Evolutionary conservation across 2,113 vertebrate genomes (phyloP).

Genomic region (Gavialis gangeticus): DNA sequence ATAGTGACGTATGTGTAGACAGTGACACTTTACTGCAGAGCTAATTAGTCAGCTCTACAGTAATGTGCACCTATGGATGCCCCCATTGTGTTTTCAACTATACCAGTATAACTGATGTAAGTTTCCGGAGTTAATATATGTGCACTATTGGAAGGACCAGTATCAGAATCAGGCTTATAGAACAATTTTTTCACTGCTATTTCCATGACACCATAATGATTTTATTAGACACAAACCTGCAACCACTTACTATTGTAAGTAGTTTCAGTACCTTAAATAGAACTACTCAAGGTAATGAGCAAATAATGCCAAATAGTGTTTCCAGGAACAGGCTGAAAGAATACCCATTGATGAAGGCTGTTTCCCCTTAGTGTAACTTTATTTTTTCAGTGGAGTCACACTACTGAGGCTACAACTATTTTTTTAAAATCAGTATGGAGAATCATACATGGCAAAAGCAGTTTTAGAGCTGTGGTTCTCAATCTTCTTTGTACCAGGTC

Average conservation of each 20-base stretch:
- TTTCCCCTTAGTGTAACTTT: background rate
- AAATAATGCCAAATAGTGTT: background rate
- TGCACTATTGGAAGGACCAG: background rate
- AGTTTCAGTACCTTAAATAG: accelerated
- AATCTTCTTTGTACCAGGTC: too few relatives aligned
- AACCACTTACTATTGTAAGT: background rate
- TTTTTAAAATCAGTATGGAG: background rate
- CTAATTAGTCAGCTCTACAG: too few relatives aligned
- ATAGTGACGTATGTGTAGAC: too few relatives aligned
- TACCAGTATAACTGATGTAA: background rate
- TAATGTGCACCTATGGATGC: too few relatives aligned
- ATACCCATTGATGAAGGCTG: background rate
- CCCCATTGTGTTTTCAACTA: background rate
- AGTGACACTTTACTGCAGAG: too few relatives aligned
- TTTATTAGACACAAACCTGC: background rate
- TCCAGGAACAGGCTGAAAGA: background rate
- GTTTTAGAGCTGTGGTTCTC: background rate
- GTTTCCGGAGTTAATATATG: background rate
- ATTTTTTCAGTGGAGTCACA: background rate
- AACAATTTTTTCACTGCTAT: background rate
- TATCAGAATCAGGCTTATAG: background rate
- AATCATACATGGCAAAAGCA: background rate
- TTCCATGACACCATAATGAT: background rate
- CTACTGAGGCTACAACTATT: background rate
- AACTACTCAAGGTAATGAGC: background rate